A percentile compares a stretch with the other conserved stretches of the same genome.
Evolutionary conservation across 2,113 vertebrate genomes (phyloP).

Genomic region (Seriola aureovittata): DNA sequence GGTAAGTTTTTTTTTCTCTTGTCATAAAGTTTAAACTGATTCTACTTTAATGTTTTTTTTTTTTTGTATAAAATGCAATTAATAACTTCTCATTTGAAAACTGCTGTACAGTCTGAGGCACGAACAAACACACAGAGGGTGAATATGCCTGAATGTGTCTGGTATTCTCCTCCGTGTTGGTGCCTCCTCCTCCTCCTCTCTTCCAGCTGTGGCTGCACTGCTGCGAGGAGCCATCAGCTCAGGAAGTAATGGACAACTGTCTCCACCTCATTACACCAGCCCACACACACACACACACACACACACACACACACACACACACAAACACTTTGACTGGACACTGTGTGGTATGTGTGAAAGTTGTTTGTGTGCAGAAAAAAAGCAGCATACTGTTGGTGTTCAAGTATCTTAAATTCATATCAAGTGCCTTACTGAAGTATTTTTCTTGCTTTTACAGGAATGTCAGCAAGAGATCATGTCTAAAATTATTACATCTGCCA

Average conservation of each 20-base stretch:
- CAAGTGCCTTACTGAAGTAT: conserved; percentile 24
- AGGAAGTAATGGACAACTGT: conserved; percentile 83
- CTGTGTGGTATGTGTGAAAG: conserved; percentile 15
- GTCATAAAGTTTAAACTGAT: not conserved
- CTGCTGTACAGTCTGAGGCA: not conserved
- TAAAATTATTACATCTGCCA: not conserved
- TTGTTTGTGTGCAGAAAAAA: conserved; percentile 52
- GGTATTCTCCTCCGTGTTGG: conserved; percentile 55
- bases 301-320: conserved; percentile 56
- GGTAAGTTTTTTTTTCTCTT: not conserved
- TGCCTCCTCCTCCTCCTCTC: conserved; percentile 60
- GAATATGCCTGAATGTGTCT: conserved; percentile 31
- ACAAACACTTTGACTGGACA: conserved; percentile 69
- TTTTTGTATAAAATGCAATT: not conserved
- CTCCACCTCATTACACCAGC: conserved; percentile 86
- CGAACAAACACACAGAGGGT: conserved; percentile 22
- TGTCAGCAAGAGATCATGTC: not conserved
- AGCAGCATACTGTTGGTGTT: conserved; percentile 23
- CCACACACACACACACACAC: conserved; percentile 20
- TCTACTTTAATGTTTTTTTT: not conserved
- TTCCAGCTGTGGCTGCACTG: conserved; percentile 77
- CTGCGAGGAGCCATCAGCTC: conserved; percentile 84
- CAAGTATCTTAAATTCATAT: conserved; percentile 31
- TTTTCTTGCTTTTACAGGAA: not conserved
- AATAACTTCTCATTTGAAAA: not conserved